Evolutionary conservation across 2,113 vertebrate species (phyloP).

Genomic region (Cephalopterus ornatus): DNA sequence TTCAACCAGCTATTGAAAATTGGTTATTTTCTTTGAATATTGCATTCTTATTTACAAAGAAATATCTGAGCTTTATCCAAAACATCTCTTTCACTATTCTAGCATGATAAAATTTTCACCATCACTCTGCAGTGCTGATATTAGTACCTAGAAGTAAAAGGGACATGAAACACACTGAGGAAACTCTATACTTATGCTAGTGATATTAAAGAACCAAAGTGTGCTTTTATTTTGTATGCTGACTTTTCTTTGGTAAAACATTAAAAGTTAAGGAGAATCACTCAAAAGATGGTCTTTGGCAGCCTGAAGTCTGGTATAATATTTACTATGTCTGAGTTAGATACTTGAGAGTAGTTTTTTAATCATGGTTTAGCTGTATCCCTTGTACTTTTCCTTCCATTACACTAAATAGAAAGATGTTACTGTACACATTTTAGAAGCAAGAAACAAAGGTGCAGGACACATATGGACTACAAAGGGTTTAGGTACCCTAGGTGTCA

Average conservation of each 20-base stretch:
- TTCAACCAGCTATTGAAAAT: background rate
- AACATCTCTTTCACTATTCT: background rate
- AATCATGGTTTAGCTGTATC: background rate
- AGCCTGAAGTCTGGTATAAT: background rate
- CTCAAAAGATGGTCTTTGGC: background rate
- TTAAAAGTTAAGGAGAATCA: background rate
- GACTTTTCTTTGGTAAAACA: background rate
- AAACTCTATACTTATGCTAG: background rate
- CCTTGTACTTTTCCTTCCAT: background rate
- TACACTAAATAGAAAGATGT: background rate
- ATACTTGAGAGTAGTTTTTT: background rate
- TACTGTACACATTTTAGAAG: background rate
- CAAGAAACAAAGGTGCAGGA: background rate
- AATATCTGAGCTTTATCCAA: slow-evolving; percentile 8
- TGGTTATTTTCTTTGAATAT: background rate
- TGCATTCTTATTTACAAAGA: slow-evolving; percentile 12
- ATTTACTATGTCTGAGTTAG: background rate
- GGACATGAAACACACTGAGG: background rate
- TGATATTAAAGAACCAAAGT: background rate
- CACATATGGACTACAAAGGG: background rate
- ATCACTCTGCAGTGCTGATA: background rate
- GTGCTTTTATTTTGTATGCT: background rate
- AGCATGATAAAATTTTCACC: background rate
- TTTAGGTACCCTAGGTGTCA: background rate
- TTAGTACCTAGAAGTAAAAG: background rate